Evolutionary conservation across 1,140 invertebrate genomes (phyloP).

Genomic region (Drosophila lini): DNA sequence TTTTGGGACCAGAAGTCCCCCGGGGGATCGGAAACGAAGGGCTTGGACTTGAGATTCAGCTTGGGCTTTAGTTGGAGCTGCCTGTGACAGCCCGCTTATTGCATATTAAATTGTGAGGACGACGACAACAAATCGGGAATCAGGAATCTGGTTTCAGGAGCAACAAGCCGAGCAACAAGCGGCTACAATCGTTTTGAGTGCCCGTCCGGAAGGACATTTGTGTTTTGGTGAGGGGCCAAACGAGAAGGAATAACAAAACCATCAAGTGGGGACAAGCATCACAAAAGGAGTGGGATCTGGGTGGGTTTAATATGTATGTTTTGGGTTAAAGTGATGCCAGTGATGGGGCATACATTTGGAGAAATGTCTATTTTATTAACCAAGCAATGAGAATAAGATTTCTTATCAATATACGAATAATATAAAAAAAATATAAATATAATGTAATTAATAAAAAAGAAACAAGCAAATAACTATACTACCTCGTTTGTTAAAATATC

Average conservation of each 20-base stretch:
- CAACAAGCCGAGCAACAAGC: slow-evolving; percentile 34
- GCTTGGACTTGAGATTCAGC: slow-evolving; percentile 3
- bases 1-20: slow-evolving; percentile 24
- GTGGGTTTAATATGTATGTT: background rate
- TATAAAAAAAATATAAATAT: no score
- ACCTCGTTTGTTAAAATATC: background rate
- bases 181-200: slow-evolving; percentile 51
- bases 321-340: slow-evolving; percentile 23
- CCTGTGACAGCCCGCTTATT: slow-evolving; percentile 75
- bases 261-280: slow-evolving; percentile 21
- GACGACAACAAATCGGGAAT: slow-evolving; percentile 42
- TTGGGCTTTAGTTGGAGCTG: slow-evolving; percentile 25
- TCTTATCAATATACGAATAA: background rate
- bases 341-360: slow-evolving; percentile 10
- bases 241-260: slow-evolving; percentile 40
- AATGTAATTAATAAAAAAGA: no score
- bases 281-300: background rate
- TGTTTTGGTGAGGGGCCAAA: slow-evolving; percentile 20
- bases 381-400: background rate
- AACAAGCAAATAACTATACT: background rate
- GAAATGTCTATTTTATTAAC: background rate
- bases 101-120: slow-evolving; percentile 62
- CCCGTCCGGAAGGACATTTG: slow-evolving; percentile 64
- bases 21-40: background rate
- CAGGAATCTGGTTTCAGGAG: slow-evolving; percentile 23